A percentile compares a stretch with the other conserved stretches of the same genome.
Conservation (phyloP, 2,797 vertebrate genomes). For the Characodon lateralis region DNA sequence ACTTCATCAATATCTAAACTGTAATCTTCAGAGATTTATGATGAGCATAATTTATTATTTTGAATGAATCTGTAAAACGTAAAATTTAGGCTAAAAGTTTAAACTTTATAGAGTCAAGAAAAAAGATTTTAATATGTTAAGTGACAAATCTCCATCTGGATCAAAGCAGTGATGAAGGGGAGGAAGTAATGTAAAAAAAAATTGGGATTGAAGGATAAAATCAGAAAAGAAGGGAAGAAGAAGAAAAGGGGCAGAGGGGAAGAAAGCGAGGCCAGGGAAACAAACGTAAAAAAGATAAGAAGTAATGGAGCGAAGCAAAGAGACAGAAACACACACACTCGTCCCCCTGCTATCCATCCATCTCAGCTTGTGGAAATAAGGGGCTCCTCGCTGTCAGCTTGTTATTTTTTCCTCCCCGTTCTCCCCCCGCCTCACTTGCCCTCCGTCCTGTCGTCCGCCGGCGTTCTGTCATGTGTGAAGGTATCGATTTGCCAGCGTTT, state of each 20-base stretch:
- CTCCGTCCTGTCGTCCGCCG: slow-evolving; percentile 53
- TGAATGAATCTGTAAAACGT: background rate
- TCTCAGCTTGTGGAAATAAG: slow-evolving; percentile 79
- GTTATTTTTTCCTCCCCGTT: slow-evolving; percentile 63
- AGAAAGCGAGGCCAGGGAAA: slow-evolving; percentile 18
- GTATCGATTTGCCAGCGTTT: slow-evolving; percentile 87
- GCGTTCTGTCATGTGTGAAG: slow-evolving; percentile 83
- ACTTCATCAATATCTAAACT: no score
- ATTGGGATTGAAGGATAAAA: slow-evolving; percentile 22
- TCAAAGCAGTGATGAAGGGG: slow-evolving; percentile 20
- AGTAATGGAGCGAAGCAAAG: slow-evolving; percentile 44
- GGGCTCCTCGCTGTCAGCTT: slow-evolving; percentile 80
- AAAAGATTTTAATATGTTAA: background rate
- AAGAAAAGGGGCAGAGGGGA: slow-evolving; percentile 9
- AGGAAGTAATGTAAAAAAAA: background rate
- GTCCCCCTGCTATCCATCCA: slow-evolving; percentile 68
- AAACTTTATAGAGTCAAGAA: background rate
- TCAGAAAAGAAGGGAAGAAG: background rate
- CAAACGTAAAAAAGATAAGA: slow-evolving; percentile 22
- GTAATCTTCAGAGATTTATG: background rate
- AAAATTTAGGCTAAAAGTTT: background rate
- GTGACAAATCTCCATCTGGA: background rate
- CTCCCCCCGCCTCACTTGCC: slow-evolving; percentile 39
- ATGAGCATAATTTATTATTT: background rate
- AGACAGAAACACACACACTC: slow-evolving; percentile 46